These are phyloP conservation scores for Ericerus pela DNA, from an alignment of 1,140 invertebrate genomes.

Conservation along the genomic window DNA sequence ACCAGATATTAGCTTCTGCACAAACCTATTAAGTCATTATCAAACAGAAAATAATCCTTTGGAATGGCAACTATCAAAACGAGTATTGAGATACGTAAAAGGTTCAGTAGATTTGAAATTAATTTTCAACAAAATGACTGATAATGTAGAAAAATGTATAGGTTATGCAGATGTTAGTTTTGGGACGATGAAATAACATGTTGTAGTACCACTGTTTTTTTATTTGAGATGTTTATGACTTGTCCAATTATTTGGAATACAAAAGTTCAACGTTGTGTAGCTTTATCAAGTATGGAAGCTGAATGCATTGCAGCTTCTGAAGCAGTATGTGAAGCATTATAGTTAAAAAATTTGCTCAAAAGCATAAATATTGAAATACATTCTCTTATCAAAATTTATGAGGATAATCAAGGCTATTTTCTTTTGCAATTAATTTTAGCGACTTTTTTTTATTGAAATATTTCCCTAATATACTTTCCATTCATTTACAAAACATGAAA, in stretches of 20 bases:
- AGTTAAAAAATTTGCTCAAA: background rate
- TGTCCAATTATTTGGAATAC: background rate
- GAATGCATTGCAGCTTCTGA: constrained; percentile 29
- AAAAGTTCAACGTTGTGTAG: constrained; percentile 26
- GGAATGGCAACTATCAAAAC: constrained; percentile 23
- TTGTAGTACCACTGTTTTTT: constrained; percentile 4
- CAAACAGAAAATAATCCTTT: constrained; percentile 21
- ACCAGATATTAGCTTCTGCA: constrained; percentile 24
- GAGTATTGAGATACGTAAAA: constrained; percentile 25
- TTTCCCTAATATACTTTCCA: too few species aligned
- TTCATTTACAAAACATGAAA: too few species aligned
- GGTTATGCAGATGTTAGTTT: constrained; percentile 19
- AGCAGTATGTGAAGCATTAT: background rate
- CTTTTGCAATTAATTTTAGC: too few species aligned
- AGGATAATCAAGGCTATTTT: too few species aligned
- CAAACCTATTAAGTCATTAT: constrained; percentile 22
- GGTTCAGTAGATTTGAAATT: constrained; percentile 20
- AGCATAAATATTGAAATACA: too few species aligned
- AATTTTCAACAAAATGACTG: constrained; percentile 13
- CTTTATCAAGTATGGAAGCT: constrained; percentile 30
- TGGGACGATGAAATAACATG: constrained; percentile 11
- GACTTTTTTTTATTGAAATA: too few species aligned
- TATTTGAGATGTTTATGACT: background rate
- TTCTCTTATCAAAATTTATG: too few species aligned
- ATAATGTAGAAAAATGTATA: constrained; percentile 3